phyloP scores from a whole-genome alignment of 2,113 vertebrate species.

The Cebidichthys violaceus region DNA sequence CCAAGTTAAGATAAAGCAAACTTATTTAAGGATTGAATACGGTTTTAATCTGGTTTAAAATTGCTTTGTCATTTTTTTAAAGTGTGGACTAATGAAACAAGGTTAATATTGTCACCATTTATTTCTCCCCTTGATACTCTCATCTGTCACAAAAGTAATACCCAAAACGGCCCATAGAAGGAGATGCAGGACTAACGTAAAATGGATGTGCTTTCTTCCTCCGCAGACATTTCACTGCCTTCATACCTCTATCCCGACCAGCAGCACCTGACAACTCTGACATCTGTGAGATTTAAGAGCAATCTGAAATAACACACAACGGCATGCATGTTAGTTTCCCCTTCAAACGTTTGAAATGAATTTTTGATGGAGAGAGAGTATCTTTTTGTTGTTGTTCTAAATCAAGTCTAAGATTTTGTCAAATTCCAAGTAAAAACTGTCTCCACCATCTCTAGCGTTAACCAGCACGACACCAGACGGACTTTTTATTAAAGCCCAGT shows the following conservation, averaged over 20 bases:
- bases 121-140: neutral
- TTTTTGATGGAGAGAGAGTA: neutral
- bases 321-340: neutral
- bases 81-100: too few relatives aligned
- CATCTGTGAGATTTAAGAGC: neutral
- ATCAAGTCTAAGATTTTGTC: neutral
- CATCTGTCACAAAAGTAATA: conserved; percentile 10
- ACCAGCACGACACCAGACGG: neutral
- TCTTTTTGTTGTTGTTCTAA: neutral
- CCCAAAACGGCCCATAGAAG: conserved; percentile 21
- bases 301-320: neutral
- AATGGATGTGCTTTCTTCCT: neutral
- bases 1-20: neutral
- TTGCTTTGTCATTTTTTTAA: neutral
- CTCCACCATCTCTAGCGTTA: neutral
- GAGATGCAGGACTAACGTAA: conserved; percentile 2
- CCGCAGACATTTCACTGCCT: neutral
- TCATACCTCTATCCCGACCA: neutral
- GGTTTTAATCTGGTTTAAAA: neutral
- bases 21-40: neutral
- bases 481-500: conserved; percentile 2
- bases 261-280: neutral
- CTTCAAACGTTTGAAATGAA: too few relatives aligned
- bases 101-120: neutral
- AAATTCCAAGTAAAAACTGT: neutral